Conservation (phyloP, 1,140 invertebrate species). For the Bombus difficillimus region DNA sequence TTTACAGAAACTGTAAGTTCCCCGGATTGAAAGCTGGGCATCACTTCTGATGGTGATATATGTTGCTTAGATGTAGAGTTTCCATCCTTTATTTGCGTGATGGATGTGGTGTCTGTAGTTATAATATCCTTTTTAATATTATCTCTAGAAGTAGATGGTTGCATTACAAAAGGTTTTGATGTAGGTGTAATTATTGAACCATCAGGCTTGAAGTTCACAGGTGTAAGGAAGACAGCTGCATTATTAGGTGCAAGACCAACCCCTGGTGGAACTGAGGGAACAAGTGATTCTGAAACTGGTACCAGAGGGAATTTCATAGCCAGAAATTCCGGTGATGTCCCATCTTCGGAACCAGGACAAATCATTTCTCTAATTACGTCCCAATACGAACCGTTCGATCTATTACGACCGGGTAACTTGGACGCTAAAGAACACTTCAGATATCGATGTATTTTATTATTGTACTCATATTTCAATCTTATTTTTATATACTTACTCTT, state of each 20-base stretch:
- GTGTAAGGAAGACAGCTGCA: slow-evolving; percentile 76
- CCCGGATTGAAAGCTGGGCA: slow-evolving; percentile 78
- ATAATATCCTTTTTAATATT: slow-evolving; percentile 69
- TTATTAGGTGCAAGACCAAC: slow-evolving; percentile 72
- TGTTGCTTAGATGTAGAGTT: slow-evolving; percentile 68
- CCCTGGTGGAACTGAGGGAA: slow-evolving; percentile 68
- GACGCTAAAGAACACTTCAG: slow-evolving; percentile 77
- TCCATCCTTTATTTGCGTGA: slow-evolving; percentile 69
- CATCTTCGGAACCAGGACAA: slow-evolving; percentile 77
- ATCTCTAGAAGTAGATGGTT: slow-evolving; percentile 75
- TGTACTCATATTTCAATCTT: not conserved
- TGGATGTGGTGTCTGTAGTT: slow-evolving; percentile 62
- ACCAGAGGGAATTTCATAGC: slow-evolving; percentile 78
- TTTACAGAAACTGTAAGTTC: slow-evolving; percentile 80
- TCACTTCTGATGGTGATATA: slow-evolving; percentile 71
- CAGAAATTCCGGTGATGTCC: slow-evolving; percentile 68
- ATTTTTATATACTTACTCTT: slow-evolving; percentile 82
- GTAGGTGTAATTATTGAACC: slow-evolving; percentile 73
- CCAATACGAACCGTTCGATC: slow-evolving; percentile 79
- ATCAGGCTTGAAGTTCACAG: slow-evolving; percentile 78
- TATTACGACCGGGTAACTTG: slow-evolving; percentile 78
- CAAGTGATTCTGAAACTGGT: slow-evolving; percentile 73
- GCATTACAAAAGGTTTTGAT: slow-evolving; percentile 72
- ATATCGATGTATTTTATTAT: slow-evolving; percentile 27
- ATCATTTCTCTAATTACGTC: slow-evolving; percentile 81